Evolutionary conservation across 1,140 invertebrate species (phyloP).

Genomic region (Atta colombica): DNA sequence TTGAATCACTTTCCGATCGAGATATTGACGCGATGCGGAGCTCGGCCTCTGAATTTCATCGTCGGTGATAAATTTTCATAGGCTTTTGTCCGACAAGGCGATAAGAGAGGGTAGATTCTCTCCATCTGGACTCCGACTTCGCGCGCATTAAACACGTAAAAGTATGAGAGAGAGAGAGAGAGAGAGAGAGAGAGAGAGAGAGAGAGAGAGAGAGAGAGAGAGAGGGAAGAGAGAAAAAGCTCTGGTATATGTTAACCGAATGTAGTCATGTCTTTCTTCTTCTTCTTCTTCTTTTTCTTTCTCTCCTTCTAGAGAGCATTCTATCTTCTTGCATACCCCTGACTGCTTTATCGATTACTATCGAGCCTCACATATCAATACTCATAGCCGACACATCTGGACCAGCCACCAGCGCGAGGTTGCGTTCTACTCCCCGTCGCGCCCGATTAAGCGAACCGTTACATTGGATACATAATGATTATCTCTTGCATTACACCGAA

Average conservation of each 20-base stretch:
- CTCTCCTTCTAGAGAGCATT: not conserved
- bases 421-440: constrained; percentile 50
- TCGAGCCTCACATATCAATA: constrained; percentile 58
- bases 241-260: constrained; percentile 10
- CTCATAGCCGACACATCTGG: constrained; percentile 66
- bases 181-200: too few relatives aligned
- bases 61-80: constrained; percentile 56
- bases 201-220: too few relatives aligned
- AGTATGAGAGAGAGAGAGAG: not conserved
- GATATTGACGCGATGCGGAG: not conserved
- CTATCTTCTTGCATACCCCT: constrained; percentile 45
- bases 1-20: not conserved
- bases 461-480: constrained; percentile 60
- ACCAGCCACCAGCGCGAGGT: constrained; percentile 57
- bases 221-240: not conserved
- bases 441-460: constrained; percentile 68
- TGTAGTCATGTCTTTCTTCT: constrained; percentile 19
- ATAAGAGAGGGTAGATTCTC: constrained; percentile 40
- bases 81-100: constrained; percentile 41
- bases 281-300: not conserved
- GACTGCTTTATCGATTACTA: constrained; percentile 71
- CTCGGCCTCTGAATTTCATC: constrained; percentile 38
- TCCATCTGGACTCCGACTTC: not conserved
- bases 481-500: constrained; percentile 57
- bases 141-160: constrained; percentile 41